phyloP scores from a whole-genome alignment of 2,113 vertebrate genomes.

The Caretta caretta region DNA sequence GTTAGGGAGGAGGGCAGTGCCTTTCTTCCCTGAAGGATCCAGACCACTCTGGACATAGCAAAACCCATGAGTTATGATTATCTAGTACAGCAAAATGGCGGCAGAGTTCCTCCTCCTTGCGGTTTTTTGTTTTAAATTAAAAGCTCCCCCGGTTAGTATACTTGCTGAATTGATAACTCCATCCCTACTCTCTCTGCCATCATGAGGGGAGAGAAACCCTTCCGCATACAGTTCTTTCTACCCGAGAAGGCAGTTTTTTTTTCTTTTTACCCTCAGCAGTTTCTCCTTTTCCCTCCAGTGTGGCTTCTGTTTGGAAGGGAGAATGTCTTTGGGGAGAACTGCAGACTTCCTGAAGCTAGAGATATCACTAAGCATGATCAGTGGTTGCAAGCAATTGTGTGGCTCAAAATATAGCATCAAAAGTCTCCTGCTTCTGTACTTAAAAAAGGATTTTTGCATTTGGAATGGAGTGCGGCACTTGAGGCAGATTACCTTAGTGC shows the following conservation, averaged over 20 bases:
- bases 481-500: accelerated
- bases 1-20: neutral
- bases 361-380: accelerated
- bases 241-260: neutral
- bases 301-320: neutral
- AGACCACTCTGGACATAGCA: no score
- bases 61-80: no score
- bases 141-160: neutral
- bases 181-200: neutral
- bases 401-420: accelerated
- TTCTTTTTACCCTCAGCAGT: accelerated
- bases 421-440: neutral
- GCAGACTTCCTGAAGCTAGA: accelerated
- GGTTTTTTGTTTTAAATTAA: neutral
- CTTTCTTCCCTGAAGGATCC: neutral
- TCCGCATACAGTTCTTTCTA: accelerated
- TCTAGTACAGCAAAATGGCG: neutral
- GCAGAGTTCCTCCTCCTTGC: neutral
- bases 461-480: neutral
- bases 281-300: neutral
- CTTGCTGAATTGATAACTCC: neutral
- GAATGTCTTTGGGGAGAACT: neutral
- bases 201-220: accelerated
- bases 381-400: accelerated
- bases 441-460: neutral